Base-by-base conservation (phyloP, 2,888 invertebrate species). In the Meliscaeva auricollis region DNA sequence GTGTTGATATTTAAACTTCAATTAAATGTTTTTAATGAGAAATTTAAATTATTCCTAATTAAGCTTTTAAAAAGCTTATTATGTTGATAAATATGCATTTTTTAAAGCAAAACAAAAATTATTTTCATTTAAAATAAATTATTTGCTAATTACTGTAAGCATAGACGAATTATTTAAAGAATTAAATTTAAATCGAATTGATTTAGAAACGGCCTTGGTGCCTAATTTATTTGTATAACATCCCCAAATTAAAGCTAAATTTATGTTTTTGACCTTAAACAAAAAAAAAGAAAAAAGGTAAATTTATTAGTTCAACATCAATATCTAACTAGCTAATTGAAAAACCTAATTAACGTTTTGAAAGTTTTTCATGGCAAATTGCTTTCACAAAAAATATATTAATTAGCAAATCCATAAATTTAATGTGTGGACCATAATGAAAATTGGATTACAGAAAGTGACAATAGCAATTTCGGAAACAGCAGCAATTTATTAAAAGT, bases 251-350 rank as follows among this genome's bases (percentile, higher is more conserved):
- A 13, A 22, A 3, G 8, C 8, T 3, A 3, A 30, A 30, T 30
- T n/a, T 54, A 26, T 52, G 30, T 54, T 15, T 17, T 17, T 17
- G 9, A 2, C 17, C 9, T 15, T 15, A 0, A 54, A 30, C 6
- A 54, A n/a, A 8, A 38, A 1, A 9, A 38, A 9, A 38, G 8
- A 4, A 38, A 9, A 3, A 4, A 9, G 3, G 26, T 26, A 26
- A 26, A 3, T 26, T 26, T 26, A 26, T 26, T 26, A 26, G 26
- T 26, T 26, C 4, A 26, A 3, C 4, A 26, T 26, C 26, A 26
- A 26, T 54, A n/a, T 54, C 15, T n/a, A n/a, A n/a, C n/a, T n/a
- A n/a, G n/a, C 54, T 30, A 54, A 54, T 54, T 54, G 15, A 54
- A 54, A 26, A 54, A 30, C 11, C 54, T 54, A 30, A 30, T 54